Evolutionary conservation across 2,797 vertebrate species (phyloP), one percentile per base, ranked within the genome.

Genomic region (Choloepus didactylus): DNA sequence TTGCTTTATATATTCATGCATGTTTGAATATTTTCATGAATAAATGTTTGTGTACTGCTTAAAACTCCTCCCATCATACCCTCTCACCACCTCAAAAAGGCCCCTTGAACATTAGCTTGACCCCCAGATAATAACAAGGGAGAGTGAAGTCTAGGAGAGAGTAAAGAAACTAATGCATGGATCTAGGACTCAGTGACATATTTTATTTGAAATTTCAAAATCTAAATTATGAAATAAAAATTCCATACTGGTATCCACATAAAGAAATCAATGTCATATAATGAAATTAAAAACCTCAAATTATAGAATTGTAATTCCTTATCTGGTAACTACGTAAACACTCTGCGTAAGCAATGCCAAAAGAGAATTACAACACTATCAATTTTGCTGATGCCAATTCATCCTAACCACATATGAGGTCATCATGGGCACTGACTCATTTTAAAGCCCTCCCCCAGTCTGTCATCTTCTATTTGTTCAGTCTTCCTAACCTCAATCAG

Each of bases 251-350:
- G 4, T 59, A 54, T 46, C 35, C 62, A 66, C 51, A 69, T 38
- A 83, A 87, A 79, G n/a, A 35, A 59, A 64, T 87, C 31, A n/a
- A 23, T 15, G 38, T 79, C 49, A 41, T 93, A 77, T 64, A 84
- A 79, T 35, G 35, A 83, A 92, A 59, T 60, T 60, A 23, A 94
- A 92, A 91, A 72, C 9, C 69, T 59, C 12, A 19, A 75, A 84
- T 56, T 60, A 38, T 4, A 54, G 46, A 88, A 81, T 21, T 66
- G 11, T 41, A 41, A 59, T 60, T 72, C 60, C 38, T 6, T 9
- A 73, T 10, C n/a, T 82, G 35, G 6, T 41, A 69, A 46, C n/a
- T 64, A 81, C 1, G 67, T 27, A 79, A 62, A 51, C 51, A 56
- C 51, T 66, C 91, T 51, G 76, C 4, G 41, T 82, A 82, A 88